Evolutionary conservation across 2,888 invertebrate species (phyloP).

Genomic region (Eristalis arbustorum): DNA sequence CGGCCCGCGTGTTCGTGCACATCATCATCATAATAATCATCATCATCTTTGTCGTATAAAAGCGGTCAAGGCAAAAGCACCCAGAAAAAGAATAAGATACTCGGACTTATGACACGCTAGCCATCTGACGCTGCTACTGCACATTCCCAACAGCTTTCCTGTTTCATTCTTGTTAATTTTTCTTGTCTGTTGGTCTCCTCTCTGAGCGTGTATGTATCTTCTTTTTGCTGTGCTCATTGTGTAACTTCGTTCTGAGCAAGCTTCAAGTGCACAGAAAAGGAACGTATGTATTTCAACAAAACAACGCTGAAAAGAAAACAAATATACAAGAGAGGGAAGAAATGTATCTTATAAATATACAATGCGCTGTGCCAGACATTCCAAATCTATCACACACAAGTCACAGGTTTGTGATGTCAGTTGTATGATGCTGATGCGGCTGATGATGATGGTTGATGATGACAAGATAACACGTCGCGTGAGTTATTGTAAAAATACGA

Average conservation of each 20-base stretch:
- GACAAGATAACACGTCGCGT: not conserved
- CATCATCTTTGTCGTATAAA: not conserved
- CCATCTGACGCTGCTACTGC: not conserved
- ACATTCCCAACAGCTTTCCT: not conserved
- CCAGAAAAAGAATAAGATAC: not conserved
- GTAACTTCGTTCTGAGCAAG: not conserved
- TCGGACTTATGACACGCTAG: not conserved
- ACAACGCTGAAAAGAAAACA: not conserved
- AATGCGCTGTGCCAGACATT: not conserved
- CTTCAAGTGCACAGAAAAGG: not conserved
- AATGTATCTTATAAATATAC: not conserved
- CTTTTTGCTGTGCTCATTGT: not conserved
- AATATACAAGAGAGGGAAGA: not conserved
- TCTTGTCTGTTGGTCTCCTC: too few relatives aligned
- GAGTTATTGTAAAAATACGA: conserved; percentile 11
- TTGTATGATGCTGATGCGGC: not conserved
- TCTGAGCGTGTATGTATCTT: not conserved
- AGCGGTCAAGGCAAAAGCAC: not conserved
- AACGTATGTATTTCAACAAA: not conserved
- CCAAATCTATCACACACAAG: conserved; percentile 8
- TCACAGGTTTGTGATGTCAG: conserved; percentile 38
- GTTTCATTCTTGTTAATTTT: not conserved
- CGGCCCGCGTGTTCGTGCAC: not conserved
- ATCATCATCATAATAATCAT: not conserved
- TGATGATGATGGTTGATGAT: not conserved